These are phyloP conservation scores for Oscheius sp. DNA, from an alignment of 2,888 invertebrate genomes.

Conservation along the genomic window DNA sequence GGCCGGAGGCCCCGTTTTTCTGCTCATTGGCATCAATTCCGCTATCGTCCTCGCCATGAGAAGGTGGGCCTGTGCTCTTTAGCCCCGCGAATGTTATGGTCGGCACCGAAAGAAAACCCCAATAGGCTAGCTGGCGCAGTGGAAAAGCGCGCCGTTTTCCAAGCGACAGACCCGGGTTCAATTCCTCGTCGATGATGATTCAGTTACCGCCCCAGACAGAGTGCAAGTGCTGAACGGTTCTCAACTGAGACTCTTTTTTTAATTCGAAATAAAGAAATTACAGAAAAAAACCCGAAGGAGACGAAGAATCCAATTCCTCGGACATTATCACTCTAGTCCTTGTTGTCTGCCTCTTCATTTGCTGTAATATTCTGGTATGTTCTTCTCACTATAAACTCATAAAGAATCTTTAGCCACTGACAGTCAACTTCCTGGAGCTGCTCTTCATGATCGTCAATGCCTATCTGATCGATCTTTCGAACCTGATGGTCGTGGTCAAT, in stretches of 20 bases:
- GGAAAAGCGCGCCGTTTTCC: background rate
- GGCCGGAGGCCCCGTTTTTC: constrained; percentile 68
- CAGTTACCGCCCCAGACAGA: constrained; percentile 29
- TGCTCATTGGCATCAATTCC: constrained; percentile 65
- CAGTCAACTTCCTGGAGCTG: constrained; percentile 69
- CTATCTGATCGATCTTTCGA: constrained; percentile 69
- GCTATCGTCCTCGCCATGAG: constrained; percentile 64
- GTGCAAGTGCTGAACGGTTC: constrained; percentile 13
- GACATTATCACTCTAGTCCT: constrained; percentile 70
- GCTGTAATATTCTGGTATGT: constrained; percentile 68
- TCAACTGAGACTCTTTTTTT: constrained; percentile 20
- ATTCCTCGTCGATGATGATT: constrained; percentile 28
- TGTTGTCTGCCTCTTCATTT: constrained; percentile 69
- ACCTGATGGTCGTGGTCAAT: constrained; percentile 70
- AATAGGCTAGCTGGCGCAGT: too few relatives aligned
- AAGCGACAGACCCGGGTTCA: background rate
- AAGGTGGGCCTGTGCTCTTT: constrained; percentile 21
- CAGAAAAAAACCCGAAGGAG: constrained; percentile 17
- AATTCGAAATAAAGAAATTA: background rate
- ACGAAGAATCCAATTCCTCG: constrained; percentile 38
- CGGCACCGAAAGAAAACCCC: background rate
- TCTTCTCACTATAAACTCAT: background rate
- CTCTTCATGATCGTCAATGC: constrained; percentile 62
- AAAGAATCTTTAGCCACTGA: constrained; percentile 63
- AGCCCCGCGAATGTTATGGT: background rate